These are phyloP conservation scores for Apotomis turbidana DNA, from an alignment of 2,888 invertebrate genomes.

Conservation along the genomic window DNA sequence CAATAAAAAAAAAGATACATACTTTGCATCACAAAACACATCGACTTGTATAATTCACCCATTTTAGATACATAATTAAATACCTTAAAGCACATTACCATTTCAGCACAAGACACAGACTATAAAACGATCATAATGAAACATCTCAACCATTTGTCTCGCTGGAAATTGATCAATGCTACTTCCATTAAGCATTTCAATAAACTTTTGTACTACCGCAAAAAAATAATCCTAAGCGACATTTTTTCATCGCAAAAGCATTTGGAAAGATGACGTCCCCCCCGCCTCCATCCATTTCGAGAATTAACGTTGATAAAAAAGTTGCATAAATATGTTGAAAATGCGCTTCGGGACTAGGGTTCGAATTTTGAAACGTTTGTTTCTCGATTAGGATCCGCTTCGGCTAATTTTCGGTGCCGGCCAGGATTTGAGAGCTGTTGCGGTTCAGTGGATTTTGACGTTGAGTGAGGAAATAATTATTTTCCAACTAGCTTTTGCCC, in stretches of 20 bases:
- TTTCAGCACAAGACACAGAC: conserved; percentile 21
- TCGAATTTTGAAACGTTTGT: conserved; percentile 52
- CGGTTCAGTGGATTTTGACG: not conserved
- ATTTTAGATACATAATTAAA: conserved; percentile 2
- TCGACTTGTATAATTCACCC: conserved; percentile 10
- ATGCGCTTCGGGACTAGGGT: conserved; percentile 56
- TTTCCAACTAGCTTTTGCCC: too few species aligned
- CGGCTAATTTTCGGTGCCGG: conserved; percentile 64
- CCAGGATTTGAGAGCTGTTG: conserved; percentile 22
- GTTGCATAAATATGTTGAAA: conserved; percentile 64
- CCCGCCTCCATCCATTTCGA: conserved; percentile 65
- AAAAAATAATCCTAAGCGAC: conserved; percentile 48
- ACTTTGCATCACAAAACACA: not conserved
- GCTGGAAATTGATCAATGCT: conserved; percentile 42
- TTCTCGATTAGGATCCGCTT: conserved; percentile 58
- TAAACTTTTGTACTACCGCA: conserved; percentile 41
- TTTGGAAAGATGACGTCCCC: conserved; percentile 50
- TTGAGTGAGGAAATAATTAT: too few species aligned
- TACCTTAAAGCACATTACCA: conserved; percentile 21
- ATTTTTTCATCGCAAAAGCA: conserved; percentile 49
- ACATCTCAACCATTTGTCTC: conserved; percentile 30
- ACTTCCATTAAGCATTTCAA: conserved; percentile 44
- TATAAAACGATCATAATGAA: conserved; percentile 20
- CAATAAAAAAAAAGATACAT: too few species aligned
- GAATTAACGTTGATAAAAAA: conserved; percentile 72